Conservation (phyloP, 2,797 vertebrate species). For the Eutrigla gurnardus region DNA sequence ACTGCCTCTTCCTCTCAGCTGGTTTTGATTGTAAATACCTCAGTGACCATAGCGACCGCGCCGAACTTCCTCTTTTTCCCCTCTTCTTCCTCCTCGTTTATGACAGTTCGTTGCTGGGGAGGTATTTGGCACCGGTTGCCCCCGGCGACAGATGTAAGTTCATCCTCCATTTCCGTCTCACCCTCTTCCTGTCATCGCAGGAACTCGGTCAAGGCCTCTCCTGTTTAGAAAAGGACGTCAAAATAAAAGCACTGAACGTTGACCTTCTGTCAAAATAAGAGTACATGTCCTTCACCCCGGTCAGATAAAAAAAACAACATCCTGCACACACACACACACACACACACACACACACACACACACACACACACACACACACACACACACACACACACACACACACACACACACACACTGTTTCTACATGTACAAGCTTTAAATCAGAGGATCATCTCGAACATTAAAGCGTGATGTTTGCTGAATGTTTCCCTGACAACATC, state of each 20-base stretch:
- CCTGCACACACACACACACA: conserved; percentile 21
- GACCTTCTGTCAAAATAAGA: conserved; percentile 54
- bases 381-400: neutral
- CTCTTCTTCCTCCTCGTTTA: neutral
- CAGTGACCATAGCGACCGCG: neutral
- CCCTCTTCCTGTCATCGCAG: conserved; percentile 24
- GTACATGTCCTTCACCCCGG: conserved; percentile 48
- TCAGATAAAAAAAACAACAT: conserved; percentile 40
- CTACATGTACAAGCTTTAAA: neutral
- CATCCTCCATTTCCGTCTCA: conserved; percentile 16
- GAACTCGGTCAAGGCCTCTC: conserved; percentile 53
- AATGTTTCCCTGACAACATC: conserved; percentile 33
- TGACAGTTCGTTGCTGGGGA: neutral
- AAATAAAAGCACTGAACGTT: conserved; percentile 53
- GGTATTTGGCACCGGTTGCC: conserved; percentile 12
- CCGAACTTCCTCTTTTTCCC: conserved; percentile 29
- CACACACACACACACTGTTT: neutral
- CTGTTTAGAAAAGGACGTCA: conserved; percentile 26
- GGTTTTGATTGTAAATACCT: conserved; percentile 23
- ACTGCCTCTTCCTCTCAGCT: conserved; percentile 18
- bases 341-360: conserved; percentile 1
- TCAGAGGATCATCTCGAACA: neutral
- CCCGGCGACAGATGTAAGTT: conserved; percentile 24
- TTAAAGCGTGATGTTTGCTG: conserved; percentile 8
- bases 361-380: neutral